These are phyloP conservation scores for Psittacula echo DNA, from an alignment of 2,797 vertebrate species.

Conservation along the genomic window DNA sequence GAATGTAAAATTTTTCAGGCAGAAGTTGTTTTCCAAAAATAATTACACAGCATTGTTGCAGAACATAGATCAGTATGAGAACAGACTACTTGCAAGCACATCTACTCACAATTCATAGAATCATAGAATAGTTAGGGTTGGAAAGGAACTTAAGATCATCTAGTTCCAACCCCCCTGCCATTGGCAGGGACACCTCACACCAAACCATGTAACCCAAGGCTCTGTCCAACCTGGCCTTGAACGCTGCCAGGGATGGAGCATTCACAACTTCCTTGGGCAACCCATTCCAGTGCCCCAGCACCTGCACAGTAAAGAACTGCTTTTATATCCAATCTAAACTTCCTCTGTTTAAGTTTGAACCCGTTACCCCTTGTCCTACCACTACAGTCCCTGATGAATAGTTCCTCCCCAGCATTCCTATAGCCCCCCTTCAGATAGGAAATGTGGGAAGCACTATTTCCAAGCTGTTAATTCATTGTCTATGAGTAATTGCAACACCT, in stretches of 20 bases:
- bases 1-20: background rate
- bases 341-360: too few species aligned
- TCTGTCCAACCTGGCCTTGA: too few species aligned
- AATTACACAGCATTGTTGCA: background rate
- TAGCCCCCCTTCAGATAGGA: background rate
- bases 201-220: background rate
- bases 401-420: background rate
- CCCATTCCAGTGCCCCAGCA: too few species aligned
- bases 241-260: too few species aligned
- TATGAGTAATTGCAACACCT: background rate
- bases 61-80: background rate
- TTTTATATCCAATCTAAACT: too few species aligned
- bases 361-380: too few species aligned
- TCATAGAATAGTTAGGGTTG: background rate
- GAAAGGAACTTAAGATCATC: background rate
- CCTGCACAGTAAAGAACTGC: too few species aligned
- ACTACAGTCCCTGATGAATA: too few species aligned
- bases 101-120: background rate
- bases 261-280: too few species aligned
- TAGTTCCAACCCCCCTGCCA: background rate
- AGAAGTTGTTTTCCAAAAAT: background rate
- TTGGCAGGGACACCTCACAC: background rate
- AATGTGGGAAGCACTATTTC: background rate
- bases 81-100: background rate
- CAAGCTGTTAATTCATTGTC: background rate